phyloP scores from a whole-genome alignment of 2,888 invertebrate genomes.

The Podotricha telesiphe region DNA sequence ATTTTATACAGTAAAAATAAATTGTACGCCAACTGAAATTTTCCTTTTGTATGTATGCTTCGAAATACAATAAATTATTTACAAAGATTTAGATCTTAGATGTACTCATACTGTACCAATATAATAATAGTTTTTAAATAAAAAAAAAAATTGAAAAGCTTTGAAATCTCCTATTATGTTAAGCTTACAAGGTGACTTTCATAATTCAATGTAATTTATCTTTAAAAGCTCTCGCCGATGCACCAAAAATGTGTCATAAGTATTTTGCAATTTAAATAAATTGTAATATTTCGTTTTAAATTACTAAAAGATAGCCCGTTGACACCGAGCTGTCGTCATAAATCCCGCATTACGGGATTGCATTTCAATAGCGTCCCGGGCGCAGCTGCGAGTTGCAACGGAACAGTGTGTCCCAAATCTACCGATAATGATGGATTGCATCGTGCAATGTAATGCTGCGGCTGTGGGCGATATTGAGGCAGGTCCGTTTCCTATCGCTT shows the following conservation, averaged over 20 bases:
- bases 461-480: slow-evolving; percentile 70
- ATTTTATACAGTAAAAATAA: too few species aligned
- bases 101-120: too few species aligned
- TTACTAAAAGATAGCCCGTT: slow-evolving; percentile 35
- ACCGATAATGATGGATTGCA: slow-evolving; percentile 69
- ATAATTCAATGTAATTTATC: slow-evolving; percentile 5
- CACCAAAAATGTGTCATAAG: slow-evolving; percentile 9
- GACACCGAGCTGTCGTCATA: slow-evolving; percentile 41
- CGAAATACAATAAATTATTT: too few species aligned
- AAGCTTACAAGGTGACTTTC: neutral
- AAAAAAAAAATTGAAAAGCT: too few species aligned
- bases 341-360: slow-evolving; percentile 42
- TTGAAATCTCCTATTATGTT: neutral
- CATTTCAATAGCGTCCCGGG: slow-evolving; percentile 35
- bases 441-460: slow-evolving; percentile 61
- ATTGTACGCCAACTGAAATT: too few species aligned
- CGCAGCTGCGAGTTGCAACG: slow-evolving; percentile 62
- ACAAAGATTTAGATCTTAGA: too few species aligned
- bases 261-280: slow-evolving; percentile 26
- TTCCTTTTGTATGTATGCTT: too few species aligned
- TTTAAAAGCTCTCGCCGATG: slow-evolving; percentile 1
- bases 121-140: too few species aligned
- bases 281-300: slow-evolving; percentile 37
- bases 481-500: slow-evolving; percentile 76
- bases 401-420: slow-evolving; percentile 67